Evolutionary conservation across 1,140 invertebrate species (phyloP), one percentile per base, ranked within the genome.

Genomic region (Acromyrmex charruanus): DNA sequence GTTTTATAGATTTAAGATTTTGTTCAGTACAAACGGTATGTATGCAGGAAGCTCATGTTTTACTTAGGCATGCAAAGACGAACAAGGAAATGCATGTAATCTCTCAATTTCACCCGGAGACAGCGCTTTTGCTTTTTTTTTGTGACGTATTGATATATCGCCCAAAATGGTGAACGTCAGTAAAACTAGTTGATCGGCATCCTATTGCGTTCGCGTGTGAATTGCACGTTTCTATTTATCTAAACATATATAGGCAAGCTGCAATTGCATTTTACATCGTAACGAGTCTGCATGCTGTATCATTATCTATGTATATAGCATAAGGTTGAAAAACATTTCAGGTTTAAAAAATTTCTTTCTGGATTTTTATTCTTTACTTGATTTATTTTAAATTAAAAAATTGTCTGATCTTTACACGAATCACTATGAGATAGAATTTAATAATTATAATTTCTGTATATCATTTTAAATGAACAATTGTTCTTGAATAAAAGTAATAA

Each of bases 1-100:
- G 66, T 87, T 84, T 68, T 28, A 21, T 53, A 74, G 65, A 71
- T 69, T 55, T 16, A 25, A 4, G 6, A 49, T 66, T 63, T 63
- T 66, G 35, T 21, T 65, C 14, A 31, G 9, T 44, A 61, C 58
- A 69, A 89, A 85, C 55, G 28, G 2, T n/a, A 44, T 49, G 28
- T 44, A 39, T 87, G 35, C 71, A 88, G 89, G 77, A 91, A 91
- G 72, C 65, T 65, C 14, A 59, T 9, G 68, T 51, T 59, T 49
- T 53, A 74, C 12, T 66, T 81, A 61, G 55, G 31, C 28, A 66
- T 58, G 55, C 88, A 69, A 85, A 49, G 75, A 77, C 86, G 88
- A 88, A 90, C 88, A 90, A 87, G 85, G 85, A 89, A 85, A 87
- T 80, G 79, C 74, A 89, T 69, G 86, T 90, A 90, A 90, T 90